These are phyloP conservation scores for Euthynnus affinis DNA, from an alignment of 2,797 vertebrate genomes.

Conservation along the genomic window DNA sequence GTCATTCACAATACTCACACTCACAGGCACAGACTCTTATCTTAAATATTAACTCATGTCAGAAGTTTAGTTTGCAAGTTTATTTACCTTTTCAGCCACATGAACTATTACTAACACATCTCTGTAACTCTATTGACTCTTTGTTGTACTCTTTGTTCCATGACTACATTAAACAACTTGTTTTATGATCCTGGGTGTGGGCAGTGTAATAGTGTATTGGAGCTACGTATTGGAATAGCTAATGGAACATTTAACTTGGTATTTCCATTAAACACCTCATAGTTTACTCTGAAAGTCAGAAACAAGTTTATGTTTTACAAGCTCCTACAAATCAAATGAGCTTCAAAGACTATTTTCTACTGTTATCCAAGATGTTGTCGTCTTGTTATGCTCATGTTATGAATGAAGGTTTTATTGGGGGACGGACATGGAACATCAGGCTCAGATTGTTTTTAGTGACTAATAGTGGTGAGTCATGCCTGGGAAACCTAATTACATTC, in stretches of 20 bases:
- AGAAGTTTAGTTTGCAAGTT: constrained; percentile 10
- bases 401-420: constrained; percentile 51
- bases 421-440: constrained; percentile 64
- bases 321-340: constrained; percentile 26
- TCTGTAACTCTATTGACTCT: constrained; percentile 12
- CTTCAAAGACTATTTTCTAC: constrained; percentile 4
- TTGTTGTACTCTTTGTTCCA: background rate
- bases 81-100: constrained; percentile 14
- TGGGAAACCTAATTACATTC: constrained; percentile 71
- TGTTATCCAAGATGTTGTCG: background rate
- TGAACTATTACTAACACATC: constrained; percentile 5
- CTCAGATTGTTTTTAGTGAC: constrained; percentile 60
- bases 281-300: constrained; percentile 5
- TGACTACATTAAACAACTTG: constrained; percentile 14
- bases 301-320: background rate
- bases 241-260: constrained; percentile 49
- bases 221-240: constrained; percentile 5
- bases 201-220: constrained; percentile 16
- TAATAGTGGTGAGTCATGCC: constrained; percentile 75
- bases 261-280: constrained; percentile 43
- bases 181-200: constrained; percentile 28
- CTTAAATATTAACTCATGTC: background rate
- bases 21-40: background rate
- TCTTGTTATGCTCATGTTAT: constrained; percentile 36
- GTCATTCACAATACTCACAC: background rate